Evolutionary conservation across 2,797 vertebrate genomes (phyloP).

Genomic region (Serranus cabrilla): DNA sequence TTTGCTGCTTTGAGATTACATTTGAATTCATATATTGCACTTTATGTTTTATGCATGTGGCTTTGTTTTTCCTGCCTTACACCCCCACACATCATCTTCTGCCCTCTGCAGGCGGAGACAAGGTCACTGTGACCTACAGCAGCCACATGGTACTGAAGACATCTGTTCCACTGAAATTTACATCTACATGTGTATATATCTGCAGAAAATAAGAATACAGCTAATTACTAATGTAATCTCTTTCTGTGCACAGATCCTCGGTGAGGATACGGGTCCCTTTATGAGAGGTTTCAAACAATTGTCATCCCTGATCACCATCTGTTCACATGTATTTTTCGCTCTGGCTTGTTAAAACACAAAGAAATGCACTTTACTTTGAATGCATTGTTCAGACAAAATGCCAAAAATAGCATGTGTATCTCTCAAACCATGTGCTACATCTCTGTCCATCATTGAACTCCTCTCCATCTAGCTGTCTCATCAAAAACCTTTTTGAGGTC

Average conservation of each 20-base stretch:
- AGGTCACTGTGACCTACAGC: slow-evolving; percentile 70
- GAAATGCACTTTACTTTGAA: slow-evolving; percentile 15
- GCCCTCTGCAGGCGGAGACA: slow-evolving; percentile 61
- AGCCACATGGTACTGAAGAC: slow-evolving; percentile 12
- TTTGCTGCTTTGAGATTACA: slow-evolving; percentile 16
- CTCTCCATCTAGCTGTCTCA: slow-evolving; percentile 47
- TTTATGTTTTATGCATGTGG: slow-evolving; percentile 14
- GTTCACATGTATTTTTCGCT: not conserved
- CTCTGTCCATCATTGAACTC: slow-evolving; percentile 36
- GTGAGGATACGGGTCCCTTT: not conserved
- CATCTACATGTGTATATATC: not conserved
- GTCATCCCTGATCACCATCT: slow-evolving; percentile 15
- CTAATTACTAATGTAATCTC: not conserved
- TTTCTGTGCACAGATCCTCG: not conserved
- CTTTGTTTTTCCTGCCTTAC: slow-evolving; percentile 19
- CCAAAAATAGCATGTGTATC: slow-evolving; percentile 19
- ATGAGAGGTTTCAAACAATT: slow-evolving; percentile 4
- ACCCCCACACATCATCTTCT: slow-evolving; percentile 32
- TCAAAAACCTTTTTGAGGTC: slow-evolving; percentile 57
- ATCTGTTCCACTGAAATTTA: too few relatives aligned
- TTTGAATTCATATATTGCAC: not conserved
- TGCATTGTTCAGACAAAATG: slow-evolving; percentile 30
- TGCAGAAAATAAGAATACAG: not conserved
- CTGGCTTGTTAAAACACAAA: not conserved
- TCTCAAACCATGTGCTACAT: slow-evolving; percentile 20